These are phyloP conservation scores for Mellilla xanthometata DNA, from an alignment of 2,888 invertebrate species.

Conservation along the genomic window DNA sequence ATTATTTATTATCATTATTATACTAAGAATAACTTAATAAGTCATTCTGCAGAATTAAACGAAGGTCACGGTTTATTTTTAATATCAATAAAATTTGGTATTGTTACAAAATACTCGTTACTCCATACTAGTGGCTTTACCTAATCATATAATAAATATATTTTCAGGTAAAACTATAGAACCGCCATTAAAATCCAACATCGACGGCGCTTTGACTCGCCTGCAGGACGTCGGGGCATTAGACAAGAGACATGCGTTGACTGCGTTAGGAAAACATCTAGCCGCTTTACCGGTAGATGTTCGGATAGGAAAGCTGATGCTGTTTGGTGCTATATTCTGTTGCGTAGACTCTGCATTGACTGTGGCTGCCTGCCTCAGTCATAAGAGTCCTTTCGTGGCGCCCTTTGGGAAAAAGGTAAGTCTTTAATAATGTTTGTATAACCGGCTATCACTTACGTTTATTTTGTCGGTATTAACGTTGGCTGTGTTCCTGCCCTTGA, in stretches of 20 bases:
- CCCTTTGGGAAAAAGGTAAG: constrained; percentile 87
- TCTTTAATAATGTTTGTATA: background rate
- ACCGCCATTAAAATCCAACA: constrained; percentile 86
- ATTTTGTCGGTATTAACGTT: no score
- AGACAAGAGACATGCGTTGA: constrained; percentile 88
- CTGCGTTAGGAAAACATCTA: constrained; percentile 93
- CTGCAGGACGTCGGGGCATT: constrained; percentile 91
- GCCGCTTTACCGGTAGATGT: constrained; percentile 95
- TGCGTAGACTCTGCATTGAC: constrained; percentile 96
- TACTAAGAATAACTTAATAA: no score
- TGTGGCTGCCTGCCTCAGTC: constrained; percentile 92
- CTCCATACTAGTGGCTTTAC: no score
- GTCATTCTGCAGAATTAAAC: no score
- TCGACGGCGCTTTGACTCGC: constrained; percentile 86
- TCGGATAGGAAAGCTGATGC: constrained; percentile 94
- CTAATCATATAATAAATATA: background rate
- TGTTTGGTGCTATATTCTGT: constrained; percentile 95
- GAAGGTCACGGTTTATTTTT: no score
- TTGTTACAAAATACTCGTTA: no score
- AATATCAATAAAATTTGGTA: no score
- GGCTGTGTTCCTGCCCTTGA: no score
- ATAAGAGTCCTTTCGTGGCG: constrained; percentile 89
- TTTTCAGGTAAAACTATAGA: constrained; percentile 85
- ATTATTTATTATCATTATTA: no score
- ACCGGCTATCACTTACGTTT: no score